Evolutionary conservation across 2,888 invertebrate genomes (phyloP), one percentile per base, ranked within the genome.

Genomic region (Oscheius sp.): DNA sequence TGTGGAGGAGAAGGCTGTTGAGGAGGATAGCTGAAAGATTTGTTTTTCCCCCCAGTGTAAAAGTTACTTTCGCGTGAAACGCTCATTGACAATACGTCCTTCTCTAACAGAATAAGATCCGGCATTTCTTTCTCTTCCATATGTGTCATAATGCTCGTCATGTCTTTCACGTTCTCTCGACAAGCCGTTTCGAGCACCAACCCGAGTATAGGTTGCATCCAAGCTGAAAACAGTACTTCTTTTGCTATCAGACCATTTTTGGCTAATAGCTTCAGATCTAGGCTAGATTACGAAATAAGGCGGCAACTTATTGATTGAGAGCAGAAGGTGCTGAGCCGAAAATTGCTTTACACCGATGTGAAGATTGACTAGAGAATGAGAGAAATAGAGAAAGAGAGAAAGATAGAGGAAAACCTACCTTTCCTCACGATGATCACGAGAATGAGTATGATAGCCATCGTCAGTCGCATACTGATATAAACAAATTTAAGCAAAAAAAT

Each of bases 91-190:
- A 27, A 76, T 45, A 66, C 68, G 58, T 65, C 73, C 76, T 58
- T 76, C 76, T 55, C 74, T 27, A 8, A 76, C 57, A 17, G 74
- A 74, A 66, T 76, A 76, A 1, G 72, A 53, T 39, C 76, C 76
- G 42, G 20, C 34, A 33, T 46, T 42, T n/a, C 29, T 31, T 6
- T 31, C 27, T 64, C 50, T 12, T 8, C 34, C 48, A 20, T 64
- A 50, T 27, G 34, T 64, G 25, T 48, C 64, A 50, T 64, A 64
- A 23, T 46, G 45, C 12, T 63, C 42, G n/a, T 42, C 57, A 25
- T 45, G 42, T 33, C 55, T n/a, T 5, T 25, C 34, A 10, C 45
- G 25, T 3, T 17, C 37, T 58, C 58, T 25, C 31, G 27, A 23
- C 15, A 31, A 23, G 4, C 50, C 23, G 15, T n/a, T n/a, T n/a